Base-by-base conservation (phyloP, 2,888 invertebrate genomes). In the Heliconius aoede region DNA sequence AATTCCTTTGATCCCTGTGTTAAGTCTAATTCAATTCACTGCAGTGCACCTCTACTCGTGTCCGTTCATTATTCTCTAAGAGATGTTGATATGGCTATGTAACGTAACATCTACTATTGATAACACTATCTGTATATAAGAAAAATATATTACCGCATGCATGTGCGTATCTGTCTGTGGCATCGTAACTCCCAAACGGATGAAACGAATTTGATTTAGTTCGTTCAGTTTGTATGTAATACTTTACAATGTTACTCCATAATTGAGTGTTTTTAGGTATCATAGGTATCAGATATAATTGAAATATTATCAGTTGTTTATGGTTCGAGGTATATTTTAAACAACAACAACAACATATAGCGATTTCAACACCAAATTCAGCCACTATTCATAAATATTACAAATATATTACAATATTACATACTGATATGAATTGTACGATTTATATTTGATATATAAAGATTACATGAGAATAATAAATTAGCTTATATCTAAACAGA, bases 21-120 rank as follows among this genome's bases (percentile, higher is more conserved):
- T 83, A 81, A 79, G 80, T 79, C 78, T 82, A 80, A 64, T 26
- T 85, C 87, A 89, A 88, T 87, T 89, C 88, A 84, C 89, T 88
- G 85, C 85, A 86, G 86, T 88, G 88, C 87, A 78, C 81, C 78
- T 81, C 80, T 78, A 78, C n/a, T n/a, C 72, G 65, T 78, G 74
- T 58, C 78, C 73, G 77, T 55, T 24, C 18, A 21, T 36, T 60
- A 32, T 32, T 36, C 60, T 40, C 24, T 71, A 55, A 11, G 15
- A 40, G 21, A 72, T 36, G 61, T 36, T 36, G 60, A 40, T 72
- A 60, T 72, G 58, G 18, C 15, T 36, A 60, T 15, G 21, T 36
- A 60, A 36, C 32, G 26, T 58, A 58, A 58, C 2, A 18, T n/a
- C 30, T 71, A 58, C 32, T 13, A n/a, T 71, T 71, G n/a, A 71